Conservation (phyloP, 92 coral and sea anemone genomes). For the Plumapathes pennacea region DNA sequence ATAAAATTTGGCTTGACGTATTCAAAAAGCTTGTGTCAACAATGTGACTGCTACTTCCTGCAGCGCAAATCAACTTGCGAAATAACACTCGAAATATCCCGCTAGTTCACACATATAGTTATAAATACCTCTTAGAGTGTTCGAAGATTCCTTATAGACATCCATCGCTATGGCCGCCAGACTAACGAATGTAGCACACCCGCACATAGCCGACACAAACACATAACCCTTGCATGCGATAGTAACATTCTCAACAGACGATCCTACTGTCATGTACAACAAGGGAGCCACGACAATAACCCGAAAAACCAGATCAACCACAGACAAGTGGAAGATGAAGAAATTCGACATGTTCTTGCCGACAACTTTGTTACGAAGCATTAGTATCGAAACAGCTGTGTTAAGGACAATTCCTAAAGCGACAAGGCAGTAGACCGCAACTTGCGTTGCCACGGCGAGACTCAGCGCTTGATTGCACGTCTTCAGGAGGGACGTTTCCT, state of each 20-base stretch:
- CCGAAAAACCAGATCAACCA: constrained; percentile 24
- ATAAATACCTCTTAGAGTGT: constrained; percentile 19
- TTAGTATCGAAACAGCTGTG: constrained; percentile 20
- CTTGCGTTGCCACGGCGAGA: constrained; percentile 12
- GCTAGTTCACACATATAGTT: no score
- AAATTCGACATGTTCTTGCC: constrained; percentile 40
- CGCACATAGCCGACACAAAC: constrained; percentile 23
- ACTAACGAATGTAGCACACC: constrained; percentile 29
- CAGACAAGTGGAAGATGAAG: constrained; percentile 27
- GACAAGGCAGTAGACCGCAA: constrained; percentile 7
- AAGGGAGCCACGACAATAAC: constrained; percentile 24
- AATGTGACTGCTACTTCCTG: no score
- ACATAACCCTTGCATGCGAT: constrained; percentile 21
- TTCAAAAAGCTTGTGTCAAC: no score
- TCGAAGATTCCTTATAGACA: constrained; percentile 26
- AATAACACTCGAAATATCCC: no score
- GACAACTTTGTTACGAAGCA: constrained; percentile 29
- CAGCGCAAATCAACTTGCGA: no score
- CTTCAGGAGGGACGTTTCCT: no score
- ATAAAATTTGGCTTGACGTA: no score
- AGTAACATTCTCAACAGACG: not conserved
- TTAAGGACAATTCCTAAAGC: constrained; percentile 18
- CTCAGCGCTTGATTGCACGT: constrained; percentile 17
- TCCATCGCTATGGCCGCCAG: constrained; percentile 26
- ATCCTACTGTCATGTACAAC: constrained; percentile 16